Percentiles rank a stretch among this genome's conserved stretches.
Conservation (phyloP, 2,888 invertebrate species). For the Nebria salina region DNA sequence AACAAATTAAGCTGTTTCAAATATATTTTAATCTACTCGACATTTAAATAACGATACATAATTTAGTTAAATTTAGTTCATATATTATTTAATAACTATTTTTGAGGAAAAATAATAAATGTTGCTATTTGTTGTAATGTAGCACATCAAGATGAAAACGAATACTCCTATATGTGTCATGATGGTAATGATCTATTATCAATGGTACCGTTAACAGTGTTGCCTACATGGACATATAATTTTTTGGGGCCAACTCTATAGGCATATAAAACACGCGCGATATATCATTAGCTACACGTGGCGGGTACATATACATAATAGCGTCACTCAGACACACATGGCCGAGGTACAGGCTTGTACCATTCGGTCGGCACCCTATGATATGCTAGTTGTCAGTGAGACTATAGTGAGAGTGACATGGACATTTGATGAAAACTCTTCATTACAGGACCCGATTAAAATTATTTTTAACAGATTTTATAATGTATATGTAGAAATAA, state of each 20-base stretch:
- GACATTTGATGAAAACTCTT: not conserved
- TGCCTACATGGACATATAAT: constrained; percentile 22
- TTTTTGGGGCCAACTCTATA: not conserved
- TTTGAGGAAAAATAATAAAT: too few species aligned
- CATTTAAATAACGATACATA: too few species aligned
- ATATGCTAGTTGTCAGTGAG: constrained; percentile 4
- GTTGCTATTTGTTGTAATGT: too few species aligned
- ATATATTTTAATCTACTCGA: too few species aligned
- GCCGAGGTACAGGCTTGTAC: not conserved
- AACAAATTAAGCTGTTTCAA: not conserved
- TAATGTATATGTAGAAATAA: too few species aligned
- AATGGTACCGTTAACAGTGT: constrained; percentile 32
- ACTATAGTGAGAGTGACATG: not conserved
- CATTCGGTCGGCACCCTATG: constrained; percentile 17
- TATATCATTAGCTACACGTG: constrained; percentile 40
- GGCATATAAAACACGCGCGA: constrained; percentile 21
- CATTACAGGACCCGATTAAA: not conserved
- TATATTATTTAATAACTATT: too few species aligned
- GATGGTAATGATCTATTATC: constrained; percentile 42
- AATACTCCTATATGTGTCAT: constrained; percentile 7
- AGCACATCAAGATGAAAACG: not conserved
- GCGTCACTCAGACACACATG: constrained; percentile 3
- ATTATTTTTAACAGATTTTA: not conserved
- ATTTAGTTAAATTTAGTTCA: too few species aligned
- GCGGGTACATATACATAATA: constrained; percentile 5